Base-by-base conservation (phyloP, 2,797 vertebrate species). In the Acanthurus tractus region DNA sequence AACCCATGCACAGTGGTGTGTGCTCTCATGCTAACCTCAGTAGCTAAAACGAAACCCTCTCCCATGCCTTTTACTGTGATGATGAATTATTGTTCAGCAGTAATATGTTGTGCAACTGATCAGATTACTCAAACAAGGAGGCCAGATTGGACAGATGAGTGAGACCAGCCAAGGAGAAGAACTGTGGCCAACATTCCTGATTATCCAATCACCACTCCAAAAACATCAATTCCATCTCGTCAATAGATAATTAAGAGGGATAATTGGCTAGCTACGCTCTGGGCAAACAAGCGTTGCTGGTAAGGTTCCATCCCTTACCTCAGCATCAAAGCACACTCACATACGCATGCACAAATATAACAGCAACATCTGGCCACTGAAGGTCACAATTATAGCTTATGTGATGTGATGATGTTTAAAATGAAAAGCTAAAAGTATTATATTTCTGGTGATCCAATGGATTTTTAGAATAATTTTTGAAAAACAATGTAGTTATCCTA, bases 211-310 rank as follows among this genome's bases (percentile, higher is more conserved):
- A 93, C 88, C 29, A 76, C 89, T 91, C 87, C 87, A 87, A 92
- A 93, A 94, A 94, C 89, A 94, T 94, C 93, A 93, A 93, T 95
- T 93, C 86, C 84, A 91, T 86, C 91, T 90, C 78, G 90, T 94
- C 93, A 92, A 93, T 94, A 94, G 88, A 93, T 94, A 93, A 94
- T 95, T 94, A 94, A 94, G 92, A 92, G 86, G 91, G 89, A 90
- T 94, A 94, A 94, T 94, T 94, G 90, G 87, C 90, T 90, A 83
- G 76, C 84, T 86, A 78, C 68, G 74, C 81, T 84, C 78, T 78
- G 83, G 80, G 89, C 84, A 85, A 89, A 92, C 89, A 46, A 82
- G 83, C 78, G 57, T 55, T 70, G 79, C 81, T 89, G 88, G 90
- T 88, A 78, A 75, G 75, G 75, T 83, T 89, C 86, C 88, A 89